A percentile compares a stretch with the other conserved stretches of the same genome.
phyloP scores from a whole-genome alignment of 2,888 invertebrate genomes.

The Cynaeus angustus region DNA sequence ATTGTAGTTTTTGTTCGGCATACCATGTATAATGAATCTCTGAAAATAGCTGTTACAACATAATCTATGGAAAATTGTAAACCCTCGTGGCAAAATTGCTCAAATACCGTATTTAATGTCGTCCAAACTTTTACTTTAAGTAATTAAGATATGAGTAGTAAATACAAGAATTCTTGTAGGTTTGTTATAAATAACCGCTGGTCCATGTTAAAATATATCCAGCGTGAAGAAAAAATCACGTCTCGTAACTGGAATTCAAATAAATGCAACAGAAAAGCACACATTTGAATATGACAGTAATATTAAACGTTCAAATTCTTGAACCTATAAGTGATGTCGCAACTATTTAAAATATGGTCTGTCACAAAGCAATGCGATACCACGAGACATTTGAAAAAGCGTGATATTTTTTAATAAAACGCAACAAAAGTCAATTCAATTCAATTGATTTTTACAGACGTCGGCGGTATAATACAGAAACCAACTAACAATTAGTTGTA shows the following conservation, averaged over 20 bases:
- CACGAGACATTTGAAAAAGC: conserved; percentile 50
- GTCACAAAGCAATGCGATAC: conserved; percentile 63
- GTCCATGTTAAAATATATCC: conserved; percentile 43
- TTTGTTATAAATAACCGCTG: conserved; percentile 19
- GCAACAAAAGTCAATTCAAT: neutral
- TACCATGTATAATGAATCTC: conserved; percentile 14
- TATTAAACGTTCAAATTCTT: conserved; percentile 59
- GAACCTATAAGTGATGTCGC: conserved; percentile 58
- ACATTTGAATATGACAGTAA: conserved; percentile 60
- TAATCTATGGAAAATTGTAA: conserved; percentile 34
- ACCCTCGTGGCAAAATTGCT: conserved; percentile 41
- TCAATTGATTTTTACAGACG: conserved; percentile 16
- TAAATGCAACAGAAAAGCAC: conserved; percentile 53
- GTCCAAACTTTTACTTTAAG: conserved; percentile 33
- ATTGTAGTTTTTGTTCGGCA: neutral
- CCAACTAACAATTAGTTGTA: conserved; percentile 48
- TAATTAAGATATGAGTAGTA: conserved; percentile 10
- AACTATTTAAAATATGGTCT: conserved; percentile 63
- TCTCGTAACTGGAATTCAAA: conserved; percentile 51
- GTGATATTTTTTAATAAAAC: conserved; percentile 10
- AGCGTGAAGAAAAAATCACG: conserved; percentile 26
- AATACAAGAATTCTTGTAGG: neutral
- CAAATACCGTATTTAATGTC: conserved; percentile 37
- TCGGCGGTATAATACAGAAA: conserved; percentile 45
- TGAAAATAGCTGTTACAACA: conserved; percentile 26